Evolutionary conservation across 2,113 vertebrate species (phyloP).

Genomic region (Nerophis lumbriciformis): DNA sequence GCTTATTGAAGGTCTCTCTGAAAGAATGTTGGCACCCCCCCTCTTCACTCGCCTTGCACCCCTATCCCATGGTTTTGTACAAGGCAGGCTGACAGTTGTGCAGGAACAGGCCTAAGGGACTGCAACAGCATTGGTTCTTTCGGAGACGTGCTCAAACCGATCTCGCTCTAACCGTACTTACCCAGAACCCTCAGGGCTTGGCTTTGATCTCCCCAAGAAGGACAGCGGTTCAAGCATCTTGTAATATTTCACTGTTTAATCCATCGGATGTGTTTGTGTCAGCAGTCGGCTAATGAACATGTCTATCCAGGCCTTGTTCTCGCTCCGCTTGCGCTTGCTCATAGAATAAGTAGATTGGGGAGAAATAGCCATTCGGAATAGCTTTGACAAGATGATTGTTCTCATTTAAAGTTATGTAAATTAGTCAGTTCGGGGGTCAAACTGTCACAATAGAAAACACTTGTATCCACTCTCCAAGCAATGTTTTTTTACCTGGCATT

Average conservation of each 20-base stretch:
- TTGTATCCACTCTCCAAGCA: no score
- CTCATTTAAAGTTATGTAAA: no score
- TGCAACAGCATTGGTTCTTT: conserved; percentile 63
- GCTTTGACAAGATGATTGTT: no score
- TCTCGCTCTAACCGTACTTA: conserved; percentile 48
- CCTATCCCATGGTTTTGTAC: conserved; percentile 35
- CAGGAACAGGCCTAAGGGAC: conserved; percentile 61
- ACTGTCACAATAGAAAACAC: no score
- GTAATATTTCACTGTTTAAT: conserved; percentile 69
- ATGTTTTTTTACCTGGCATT: no score
- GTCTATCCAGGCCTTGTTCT: conserved; percentile 46
- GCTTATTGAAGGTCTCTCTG: conserved; percentile 43
- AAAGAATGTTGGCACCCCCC: conserved; percentile 33
- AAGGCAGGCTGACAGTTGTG: conserved; percentile 53
- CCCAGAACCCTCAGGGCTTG: conserved; percentile 52
- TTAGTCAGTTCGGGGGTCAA: no score
- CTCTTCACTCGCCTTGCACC: background rate
- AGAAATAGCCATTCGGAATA: background rate
- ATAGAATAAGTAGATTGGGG: conserved; percentile 3
- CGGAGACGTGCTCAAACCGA: conserved; percentile 56
- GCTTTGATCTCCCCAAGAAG: conserved; percentile 69
- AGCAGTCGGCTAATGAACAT: conserved; percentile 64
- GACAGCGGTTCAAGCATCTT: conserved; percentile 64
- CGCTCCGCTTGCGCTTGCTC: conserved; percentile 22
- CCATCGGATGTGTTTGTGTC: conserved; percentile 71